Evolutionary conservation across 2,113 vertebrate genomes (phyloP).

Genomic region (Menidia beryllina): DNA sequence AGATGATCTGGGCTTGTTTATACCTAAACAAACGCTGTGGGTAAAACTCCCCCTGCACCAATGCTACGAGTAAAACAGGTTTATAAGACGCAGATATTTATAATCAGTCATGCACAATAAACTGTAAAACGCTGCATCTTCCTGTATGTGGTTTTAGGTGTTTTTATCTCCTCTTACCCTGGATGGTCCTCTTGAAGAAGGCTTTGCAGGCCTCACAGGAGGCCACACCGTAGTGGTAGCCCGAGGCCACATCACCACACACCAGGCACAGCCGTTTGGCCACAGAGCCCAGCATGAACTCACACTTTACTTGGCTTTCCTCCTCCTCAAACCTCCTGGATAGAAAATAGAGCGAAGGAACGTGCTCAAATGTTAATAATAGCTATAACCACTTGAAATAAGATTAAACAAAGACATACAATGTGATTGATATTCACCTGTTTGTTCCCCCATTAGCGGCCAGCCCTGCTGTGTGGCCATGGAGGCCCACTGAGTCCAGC

Average conservation of each 20-base stretch:
- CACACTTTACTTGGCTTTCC: constrained; percentile 79
- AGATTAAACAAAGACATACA: constrained; percentile 13
- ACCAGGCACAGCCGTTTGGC: constrained; percentile 85
- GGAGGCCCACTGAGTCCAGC: constrained; percentile 89
- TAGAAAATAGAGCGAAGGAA: background rate
- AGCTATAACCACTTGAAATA: background rate
- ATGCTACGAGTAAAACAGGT: constrained; percentile 71
- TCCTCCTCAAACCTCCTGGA: constrained; percentile 71
- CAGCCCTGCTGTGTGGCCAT: constrained; percentile 63
- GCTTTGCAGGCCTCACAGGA: constrained; percentile 85
- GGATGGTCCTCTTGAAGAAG: constrained; percentile 85
- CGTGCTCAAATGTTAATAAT: background rate
- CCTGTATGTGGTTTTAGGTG: background rate
- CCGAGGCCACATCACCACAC: constrained; percentile 81
- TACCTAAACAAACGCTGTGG: constrained; percentile 61
- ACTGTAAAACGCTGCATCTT: constrained; percentile 22
- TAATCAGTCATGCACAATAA: constrained; percentile 39
- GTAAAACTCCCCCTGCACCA: constrained; percentile 35
- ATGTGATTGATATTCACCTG: constrained; percentile 48
- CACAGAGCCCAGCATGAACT: constrained; percentile 87
- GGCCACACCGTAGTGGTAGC: constrained; percentile 83
- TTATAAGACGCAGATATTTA: constrained; percentile 49
- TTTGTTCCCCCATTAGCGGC: constrained; percentile 55
- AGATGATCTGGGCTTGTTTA: constrained; percentile 65
- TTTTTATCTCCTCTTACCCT: constrained; percentile 69